phyloP scores from a whole-genome alignment of 64 coral and sea anemone species.

The Astreopora myriophthalma region DNA sequence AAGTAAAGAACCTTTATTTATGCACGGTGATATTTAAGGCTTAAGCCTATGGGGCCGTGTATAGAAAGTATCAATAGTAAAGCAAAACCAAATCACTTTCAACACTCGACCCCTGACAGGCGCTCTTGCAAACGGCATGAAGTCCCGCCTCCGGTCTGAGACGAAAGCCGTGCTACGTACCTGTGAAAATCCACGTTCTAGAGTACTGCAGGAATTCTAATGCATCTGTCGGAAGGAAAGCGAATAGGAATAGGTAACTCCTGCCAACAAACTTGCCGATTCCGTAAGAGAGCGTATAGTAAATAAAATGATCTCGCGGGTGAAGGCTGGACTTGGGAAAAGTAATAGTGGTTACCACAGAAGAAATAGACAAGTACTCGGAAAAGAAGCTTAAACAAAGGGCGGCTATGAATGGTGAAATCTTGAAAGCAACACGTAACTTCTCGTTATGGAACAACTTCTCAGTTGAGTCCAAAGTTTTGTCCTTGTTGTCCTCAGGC shows the following conservation, averaged over 20 bases:
- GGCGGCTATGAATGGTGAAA: constrained; percentile 62
- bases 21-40: no score
- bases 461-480: neutral
- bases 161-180: neutral
- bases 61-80: no score
- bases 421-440: constrained; percentile 24
- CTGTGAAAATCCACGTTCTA: constrained; percentile 80
- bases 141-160: constrained; percentile 15
- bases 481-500: neutral
- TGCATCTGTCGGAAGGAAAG: neutral
- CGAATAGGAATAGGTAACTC: constrained; percentile 68
- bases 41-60: no score
- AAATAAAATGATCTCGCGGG: constrained; percentile 78
- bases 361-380: constrained; percentile 65
- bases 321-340: constrained; percentile 50
- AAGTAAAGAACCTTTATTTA: no score
- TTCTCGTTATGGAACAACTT: constrained; percentile 38
- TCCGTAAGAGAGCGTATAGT: constrained; percentile 68
- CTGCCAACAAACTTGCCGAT: constrained; percentile 85
- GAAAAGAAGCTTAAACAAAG: constrained; percentile 69
- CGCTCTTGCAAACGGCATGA: no score
- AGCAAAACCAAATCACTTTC: no score
- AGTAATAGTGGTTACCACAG: constrained; percentile 76
- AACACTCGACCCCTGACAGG: no score
- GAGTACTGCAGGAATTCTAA: constrained; percentile 29